Evolutionary conservation across 1,140 invertebrate genomes (phyloP), one percentile per base, ranked within the genome.

Genomic region (Eumaeus atala): DNA sequence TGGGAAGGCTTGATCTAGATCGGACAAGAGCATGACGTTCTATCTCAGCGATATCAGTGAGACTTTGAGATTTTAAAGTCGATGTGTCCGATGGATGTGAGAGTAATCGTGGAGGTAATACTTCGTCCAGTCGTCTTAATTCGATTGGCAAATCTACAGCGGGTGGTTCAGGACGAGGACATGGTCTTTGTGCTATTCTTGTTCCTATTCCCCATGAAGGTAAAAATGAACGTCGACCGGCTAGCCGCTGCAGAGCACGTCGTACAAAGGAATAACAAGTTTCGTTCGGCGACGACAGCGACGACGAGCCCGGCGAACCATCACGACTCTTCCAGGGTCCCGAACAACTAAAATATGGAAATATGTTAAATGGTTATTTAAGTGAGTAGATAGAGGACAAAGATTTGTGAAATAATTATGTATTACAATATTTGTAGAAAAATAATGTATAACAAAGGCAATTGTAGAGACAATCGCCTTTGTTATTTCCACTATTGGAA

Each of bases 191-290:
- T 58, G 52, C 89, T 64, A 67, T 91, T 87, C 84, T 90, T 86
- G 48, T 89, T 81, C 61, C 89, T 35, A 89, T 89, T 48, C 90
- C 91, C 93, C 93, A 95, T 18, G 92, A 93, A 58, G 94, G 92
- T 7, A 96, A 84, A 70, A 96, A 95, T 91, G 95, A 96, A 11
- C 91, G 91, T 1, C 92, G 91, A 0, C 94, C 93, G 9, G 95
- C 94, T 18, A 96, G 78, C 89, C 95, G 94, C 84, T 97, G 95
- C 36, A 97, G 90, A 6, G 96, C 96, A 66, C 95, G 90, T 47
- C 95, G 89, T 4, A 97, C 95, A 74, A 97, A 97, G 72, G 95
- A 96, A 85, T 97, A 97, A 74, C 96, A 97, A 6, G 95, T 96
- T 87, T 97, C 96, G 67, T 96, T 96, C 4, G 96, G 95, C 63